Evolutionary conservation across 1,140 invertebrate species (phyloP).

Genomic region (Pseudomyrmex sp.): DNA sequence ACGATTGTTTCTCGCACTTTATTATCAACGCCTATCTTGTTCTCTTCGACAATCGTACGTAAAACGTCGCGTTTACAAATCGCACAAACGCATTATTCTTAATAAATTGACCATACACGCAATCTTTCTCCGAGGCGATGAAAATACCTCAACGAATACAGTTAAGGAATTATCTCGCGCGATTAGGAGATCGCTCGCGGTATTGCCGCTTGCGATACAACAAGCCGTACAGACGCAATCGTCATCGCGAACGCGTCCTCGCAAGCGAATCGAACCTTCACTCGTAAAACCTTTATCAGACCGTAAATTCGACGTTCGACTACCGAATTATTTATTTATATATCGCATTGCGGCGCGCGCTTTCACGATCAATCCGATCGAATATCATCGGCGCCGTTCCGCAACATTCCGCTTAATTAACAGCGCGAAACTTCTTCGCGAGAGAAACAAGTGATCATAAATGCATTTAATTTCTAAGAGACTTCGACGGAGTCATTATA

Average conservation of each 20-base stretch:
- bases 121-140: conserved; percentile 30
- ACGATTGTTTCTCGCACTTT: conserved; percentile 1
- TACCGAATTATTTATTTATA: conserved; percentile 49
- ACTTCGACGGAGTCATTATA: too few species aligned
- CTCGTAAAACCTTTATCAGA: conserved; percentile 47
- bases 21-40: background rate
- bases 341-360: background rate
- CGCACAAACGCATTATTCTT: background rate
- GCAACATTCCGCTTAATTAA: conserved; percentile 21
- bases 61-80: conserved; percentile 6
- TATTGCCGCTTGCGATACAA: conserved; percentile 19
- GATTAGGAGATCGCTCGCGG: conserved; percentile 16
- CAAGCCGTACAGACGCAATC: conserved; percentile 10
- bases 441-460: background rate
- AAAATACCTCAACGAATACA: conserved; percentile 16
- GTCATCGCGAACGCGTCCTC: conserved; percentile 3
- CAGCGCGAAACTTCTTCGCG: background rate
- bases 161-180: conserved; percentile 25
- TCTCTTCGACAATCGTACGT: background rate
- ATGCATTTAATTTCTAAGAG: background rate
- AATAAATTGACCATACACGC: conserved; percentile 29
- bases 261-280: conserved; percentile 9
- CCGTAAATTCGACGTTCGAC: conserved; percentile 46
- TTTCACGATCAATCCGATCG: background rate
- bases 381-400: background rate